These are phyloP conservation scores for Alca torda DNA, from an alignment of 2,797 vertebrate genomes.

Conservation along the genomic window DNA sequence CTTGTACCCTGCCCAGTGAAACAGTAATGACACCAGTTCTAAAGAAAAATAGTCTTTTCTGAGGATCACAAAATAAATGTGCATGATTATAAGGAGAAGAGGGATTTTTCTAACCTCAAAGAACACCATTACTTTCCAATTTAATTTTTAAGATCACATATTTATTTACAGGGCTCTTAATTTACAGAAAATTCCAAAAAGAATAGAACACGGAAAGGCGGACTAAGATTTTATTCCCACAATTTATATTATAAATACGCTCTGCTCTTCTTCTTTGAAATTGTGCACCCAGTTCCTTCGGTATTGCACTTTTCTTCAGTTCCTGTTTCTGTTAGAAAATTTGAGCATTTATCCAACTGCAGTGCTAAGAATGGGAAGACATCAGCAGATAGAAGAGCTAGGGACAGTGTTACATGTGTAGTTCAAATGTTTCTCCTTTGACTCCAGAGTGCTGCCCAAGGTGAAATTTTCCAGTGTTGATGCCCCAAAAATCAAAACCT, in stretches of 20 bases:
- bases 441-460: not conserved
- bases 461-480: not conserved
- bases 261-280: not conserved
- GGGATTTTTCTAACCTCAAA: not conserved
- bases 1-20: not conserved
- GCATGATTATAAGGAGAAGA: not conserved
- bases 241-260: not conserved
- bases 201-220: not conserved
- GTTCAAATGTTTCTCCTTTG: not conserved
- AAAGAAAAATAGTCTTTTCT: not conserved
- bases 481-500: not conserved
- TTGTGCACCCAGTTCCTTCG: not conserved
- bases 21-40: not conserved
- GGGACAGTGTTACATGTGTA: not conserved
- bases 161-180: conserved; percentile 49
- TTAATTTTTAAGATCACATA: not conserved
- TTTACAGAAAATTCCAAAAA: conserved; percentile 18
- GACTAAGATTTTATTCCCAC: not conserved
- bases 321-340: not conserved
- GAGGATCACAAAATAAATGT: not conserved
- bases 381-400: not conserved
- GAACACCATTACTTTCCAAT: not conserved
- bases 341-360: not conserved
- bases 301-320: not conserved
- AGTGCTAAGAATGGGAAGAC: not conserved